Percentiles rank a stretch among this genome's conserved stretches.
phyloP scores from a whole-genome alignment of 2,113 vertebrate species.

The Herpailurus yagouaroundi region DNA sequence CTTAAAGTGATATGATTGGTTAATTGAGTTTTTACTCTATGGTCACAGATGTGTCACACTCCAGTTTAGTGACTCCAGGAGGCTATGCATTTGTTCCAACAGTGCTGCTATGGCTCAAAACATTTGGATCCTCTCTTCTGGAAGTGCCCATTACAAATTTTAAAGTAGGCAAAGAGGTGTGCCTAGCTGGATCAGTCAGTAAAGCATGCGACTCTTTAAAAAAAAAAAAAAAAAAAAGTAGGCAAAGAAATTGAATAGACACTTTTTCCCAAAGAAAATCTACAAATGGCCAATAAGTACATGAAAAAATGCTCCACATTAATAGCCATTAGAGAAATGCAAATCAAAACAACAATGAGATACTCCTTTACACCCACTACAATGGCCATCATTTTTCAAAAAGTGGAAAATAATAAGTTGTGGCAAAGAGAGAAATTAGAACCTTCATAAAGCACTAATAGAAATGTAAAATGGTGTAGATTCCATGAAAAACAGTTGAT shows the following conservation, averaged over 20 bases:
- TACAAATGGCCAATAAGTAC: neutral
- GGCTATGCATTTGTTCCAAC: neutral
- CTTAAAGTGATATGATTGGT: neutral
- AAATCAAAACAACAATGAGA: neutral
- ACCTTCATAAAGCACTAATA: neutral
- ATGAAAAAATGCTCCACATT: neutral
- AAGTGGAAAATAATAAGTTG: neutral
- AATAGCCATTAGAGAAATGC: conserved; percentile 21
- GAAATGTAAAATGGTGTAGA: neutral
- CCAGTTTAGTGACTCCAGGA: neutral
- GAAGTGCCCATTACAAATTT: neutral
- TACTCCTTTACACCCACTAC: neutral
- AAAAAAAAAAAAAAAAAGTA: neutral
- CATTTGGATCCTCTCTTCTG: neutral
- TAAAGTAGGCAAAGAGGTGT: neutral
- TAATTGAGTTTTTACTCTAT: neutral
- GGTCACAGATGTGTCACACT: neutral
- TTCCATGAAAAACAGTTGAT: neutral
- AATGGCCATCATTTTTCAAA: neutral
- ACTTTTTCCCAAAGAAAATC: neutral
- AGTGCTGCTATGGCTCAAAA: neutral
- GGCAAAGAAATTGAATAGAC: neutral
- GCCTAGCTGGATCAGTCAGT: too few species aligned
- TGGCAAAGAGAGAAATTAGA: neutral
- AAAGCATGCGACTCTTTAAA: too few species aligned